phyloP scores from a whole-genome alignment of 2,888 invertebrate species.

The Sepiola atlantica region DNA sequence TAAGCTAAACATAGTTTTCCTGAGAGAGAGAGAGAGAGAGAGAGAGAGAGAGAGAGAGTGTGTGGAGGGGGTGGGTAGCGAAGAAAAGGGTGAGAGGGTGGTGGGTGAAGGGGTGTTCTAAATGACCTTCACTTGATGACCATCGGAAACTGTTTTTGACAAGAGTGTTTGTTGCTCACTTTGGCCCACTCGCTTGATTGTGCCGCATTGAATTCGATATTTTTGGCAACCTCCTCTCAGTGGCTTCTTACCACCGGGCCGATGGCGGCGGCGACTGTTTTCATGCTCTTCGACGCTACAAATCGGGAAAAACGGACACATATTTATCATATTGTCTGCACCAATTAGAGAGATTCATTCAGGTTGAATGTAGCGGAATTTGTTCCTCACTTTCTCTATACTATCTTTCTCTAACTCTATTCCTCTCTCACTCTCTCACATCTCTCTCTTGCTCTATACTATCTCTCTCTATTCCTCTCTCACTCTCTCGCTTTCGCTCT shows the following conservation, averaged over 20 bases:
- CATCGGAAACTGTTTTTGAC: no score
- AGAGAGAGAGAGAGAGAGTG: not conserved
- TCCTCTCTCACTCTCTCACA: not conserved
- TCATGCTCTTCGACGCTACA: not conserved
- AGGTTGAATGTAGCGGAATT: not conserved
- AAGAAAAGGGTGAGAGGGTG: no score
- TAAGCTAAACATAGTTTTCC: not conserved
- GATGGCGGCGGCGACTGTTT: not conserved
- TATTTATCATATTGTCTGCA: conserved; percentile 10
- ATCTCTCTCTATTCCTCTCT: not conserved
- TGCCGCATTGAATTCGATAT: not conserved
- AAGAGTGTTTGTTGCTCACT: no score
- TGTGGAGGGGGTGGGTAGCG: not conserved
- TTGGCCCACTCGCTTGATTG: not conserved
- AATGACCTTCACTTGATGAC: no score
- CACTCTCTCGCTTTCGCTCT: not conserved
- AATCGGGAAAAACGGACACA: not conserved
- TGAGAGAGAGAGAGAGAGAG: not conserved
- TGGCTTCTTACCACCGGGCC: not conserved
- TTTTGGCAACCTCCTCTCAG: not conserved
- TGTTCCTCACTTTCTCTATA: not conserved
- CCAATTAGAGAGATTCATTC: conserved; percentile 23
- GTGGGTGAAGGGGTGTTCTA: no score
- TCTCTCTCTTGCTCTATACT: not conserved
- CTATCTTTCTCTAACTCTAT: not conserved